A percentile compares a stretch with the other conserved stretches of the same genome.
Evolutionary conservation across 2,888 invertebrate species (phyloP).

Genomic region (Linyphia triangularis): DNA sequence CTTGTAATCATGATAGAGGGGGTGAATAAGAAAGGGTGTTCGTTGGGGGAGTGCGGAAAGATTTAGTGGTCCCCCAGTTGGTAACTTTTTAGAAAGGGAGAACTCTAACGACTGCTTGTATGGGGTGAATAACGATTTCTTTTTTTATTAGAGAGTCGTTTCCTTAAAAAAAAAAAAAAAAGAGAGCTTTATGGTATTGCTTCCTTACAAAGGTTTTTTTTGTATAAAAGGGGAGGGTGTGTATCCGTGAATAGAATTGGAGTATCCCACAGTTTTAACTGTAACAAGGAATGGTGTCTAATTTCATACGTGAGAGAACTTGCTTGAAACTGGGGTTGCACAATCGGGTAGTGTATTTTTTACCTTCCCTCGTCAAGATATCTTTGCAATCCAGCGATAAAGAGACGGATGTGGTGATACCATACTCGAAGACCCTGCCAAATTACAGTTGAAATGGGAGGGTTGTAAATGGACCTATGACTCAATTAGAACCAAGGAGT

Average conservation of each 20-base stretch:
- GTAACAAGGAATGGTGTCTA: not conserved
- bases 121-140: not conserved
- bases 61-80: conserved; percentile 43
- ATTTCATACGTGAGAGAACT: not conserved
- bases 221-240: conserved; percentile 4
- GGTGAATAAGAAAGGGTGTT: not conserved
- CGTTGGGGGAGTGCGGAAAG: conserved; percentile 4
- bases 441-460: not conserved
- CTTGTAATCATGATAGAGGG: conserved; percentile 55
- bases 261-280: conserved; percentile 19
- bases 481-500: no score
- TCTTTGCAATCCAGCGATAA: not conserved
- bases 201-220: not conserved
- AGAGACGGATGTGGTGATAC: not conserved
- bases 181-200: conserved; percentile 6
- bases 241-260: not conserved
- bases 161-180: not conserved
- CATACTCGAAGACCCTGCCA: no score
- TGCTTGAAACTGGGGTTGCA: not conserved
- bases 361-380: not conserved
- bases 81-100: conserved; percentile 45
- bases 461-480: no score
- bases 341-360: not conserved
- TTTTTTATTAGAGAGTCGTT: conserved; percentile 40
- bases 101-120: conserved; percentile 50